Conservation (phyloP, 2,113 vertebrate genomes). For the Caranx melampygus region DNA sequence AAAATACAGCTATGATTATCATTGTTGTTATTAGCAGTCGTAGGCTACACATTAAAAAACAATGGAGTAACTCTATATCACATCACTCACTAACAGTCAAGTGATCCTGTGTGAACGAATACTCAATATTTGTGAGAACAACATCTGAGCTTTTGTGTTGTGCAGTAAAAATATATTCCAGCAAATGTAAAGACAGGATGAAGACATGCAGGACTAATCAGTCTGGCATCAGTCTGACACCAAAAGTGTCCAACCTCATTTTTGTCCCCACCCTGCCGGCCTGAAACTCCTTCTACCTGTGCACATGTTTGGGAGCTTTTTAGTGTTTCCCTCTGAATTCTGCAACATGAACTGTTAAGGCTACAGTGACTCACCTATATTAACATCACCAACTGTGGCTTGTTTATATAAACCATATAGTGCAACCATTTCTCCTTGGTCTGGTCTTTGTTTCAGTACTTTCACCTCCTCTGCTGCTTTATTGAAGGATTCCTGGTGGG, state of each 20-base stretch:
- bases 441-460: conserved; percentile 83
- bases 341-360: not conserved
- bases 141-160: too few species aligned
- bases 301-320: not conserved
- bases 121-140: too few species aligned
- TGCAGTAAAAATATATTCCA: too few species aligned
- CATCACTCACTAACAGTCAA: too few species aligned
- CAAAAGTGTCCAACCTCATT: conserved; percentile 46
- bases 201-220: not conserved
- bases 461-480: conserved; percentile 90
- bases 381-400: conserved; percentile 88
- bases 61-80: too few species aligned
- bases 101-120: too few species aligned
- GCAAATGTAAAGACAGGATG: not conserved
- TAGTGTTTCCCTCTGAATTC: not conserved
- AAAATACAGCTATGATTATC: too few species aligned
- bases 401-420: conserved; percentile 93
- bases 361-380: conserved; percentile 82
- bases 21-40: too few species aligned
- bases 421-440: conserved; percentile 82
- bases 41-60: too few species aligned
- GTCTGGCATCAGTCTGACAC: not conserved
- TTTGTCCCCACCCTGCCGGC: conserved; percentile 13
- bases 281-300: too few species aligned
- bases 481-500: conserved; percentile 86